Conservation (phyloP, 2,888 invertebrate species). For the Tinea pellionella region DNA sequence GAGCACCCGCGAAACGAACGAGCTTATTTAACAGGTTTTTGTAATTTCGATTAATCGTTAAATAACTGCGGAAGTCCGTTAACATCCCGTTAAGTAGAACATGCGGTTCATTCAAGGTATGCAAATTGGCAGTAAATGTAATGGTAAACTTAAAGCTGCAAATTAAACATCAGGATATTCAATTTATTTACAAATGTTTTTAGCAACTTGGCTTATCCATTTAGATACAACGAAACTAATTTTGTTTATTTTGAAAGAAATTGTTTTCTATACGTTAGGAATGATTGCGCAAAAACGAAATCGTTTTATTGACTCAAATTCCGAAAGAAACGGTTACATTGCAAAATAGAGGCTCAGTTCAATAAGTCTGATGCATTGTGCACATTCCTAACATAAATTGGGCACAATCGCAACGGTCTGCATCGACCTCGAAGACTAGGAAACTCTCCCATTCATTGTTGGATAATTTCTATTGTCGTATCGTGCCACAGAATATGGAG, state of each 20-base stretch:
- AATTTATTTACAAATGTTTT: not conserved
- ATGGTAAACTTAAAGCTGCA: not conserved
- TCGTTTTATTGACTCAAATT: not conserved
- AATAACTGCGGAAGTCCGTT: not conserved
- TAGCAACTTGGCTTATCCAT: no score
- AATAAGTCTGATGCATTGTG: not conserved
- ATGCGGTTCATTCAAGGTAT: not conserved
- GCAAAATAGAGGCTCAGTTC: not conserved
- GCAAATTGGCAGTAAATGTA: not conserved
- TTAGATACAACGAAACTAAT: no score
- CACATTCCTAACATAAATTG: not conserved
- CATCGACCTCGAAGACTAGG: conserved; percentile 28
- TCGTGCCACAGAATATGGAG: conserved; percentile 37
- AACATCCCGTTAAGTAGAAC: conserved; percentile 3
- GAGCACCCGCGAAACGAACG: not conserved
- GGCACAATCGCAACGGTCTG: conserved; percentile 4
- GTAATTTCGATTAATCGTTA: not conserved
- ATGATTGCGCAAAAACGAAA: not conserved
- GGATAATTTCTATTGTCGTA: conserved; percentile 42
- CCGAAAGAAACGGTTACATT: not conserved
- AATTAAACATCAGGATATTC: not conserved
- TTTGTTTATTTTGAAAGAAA: no score
- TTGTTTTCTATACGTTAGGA: no score
- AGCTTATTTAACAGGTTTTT: not conserved
- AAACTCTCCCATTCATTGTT: conserved; percentile 43